Evolutionary conservation across 1,140 invertebrate species (phyloP), one percentile per base, ranked within the genome.

Genomic region (Condylostylus longicornis): DNA sequence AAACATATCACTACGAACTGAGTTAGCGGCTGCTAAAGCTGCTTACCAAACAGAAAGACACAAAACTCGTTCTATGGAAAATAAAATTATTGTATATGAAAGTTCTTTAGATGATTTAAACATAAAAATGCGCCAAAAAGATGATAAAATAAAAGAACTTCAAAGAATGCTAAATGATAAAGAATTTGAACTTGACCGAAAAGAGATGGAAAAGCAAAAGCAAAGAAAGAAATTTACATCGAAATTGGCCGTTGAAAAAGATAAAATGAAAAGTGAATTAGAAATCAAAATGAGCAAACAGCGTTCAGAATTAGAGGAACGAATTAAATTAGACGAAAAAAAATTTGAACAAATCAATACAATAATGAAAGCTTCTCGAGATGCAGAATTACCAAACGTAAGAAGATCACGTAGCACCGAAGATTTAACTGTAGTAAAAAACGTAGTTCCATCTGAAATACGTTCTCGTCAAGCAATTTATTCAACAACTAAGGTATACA

Each of bases 121-220:
- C 42, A 53, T 63, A 30, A 69, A 71, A 45, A 48, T 74, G 1
- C 47, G 53, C 37, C 67, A 70, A 50, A 63, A 48, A 1, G 44
- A 58, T 42, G 25, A 54, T 17, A 37, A 54, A 49, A 48, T 62
- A 39, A 38, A 50, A 39, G 44, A 59, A 33, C 31, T 54, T 35
- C 41, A 53, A 36, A 43, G 51, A 29, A 47, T 66, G 46, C 42
- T 82, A 6, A 70, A 68, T 49, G 76, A 79, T 43, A 77, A 79
- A 50, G 74, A 82, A 38, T 59, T 74, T 42, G 65, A 70, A 35
- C 54, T 86, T 0, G 79, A 70, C 43, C 76, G 82, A 54, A 71
- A 77, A 38, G 68, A 75, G 18, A 63, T 82, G 19, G 80, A 86
- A 40, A 80, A 77, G 46, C 76, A 82, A 50, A 75, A 74, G 44